Conservation (phyloP, 1,140 invertebrate species). For the Sitophilus oryzae region DNA sequence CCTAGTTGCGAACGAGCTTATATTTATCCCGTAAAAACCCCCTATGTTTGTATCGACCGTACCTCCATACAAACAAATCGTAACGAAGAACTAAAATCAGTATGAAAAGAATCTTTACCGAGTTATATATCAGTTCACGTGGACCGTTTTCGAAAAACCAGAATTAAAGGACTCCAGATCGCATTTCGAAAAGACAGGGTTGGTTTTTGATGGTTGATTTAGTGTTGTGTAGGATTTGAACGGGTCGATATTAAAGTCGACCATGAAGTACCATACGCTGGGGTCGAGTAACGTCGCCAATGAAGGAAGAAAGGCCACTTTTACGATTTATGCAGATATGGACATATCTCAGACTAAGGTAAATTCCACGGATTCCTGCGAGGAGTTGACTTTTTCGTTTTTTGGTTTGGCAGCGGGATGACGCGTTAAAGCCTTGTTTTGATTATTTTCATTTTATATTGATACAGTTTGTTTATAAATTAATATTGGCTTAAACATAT, state of each 20-base stretch:
- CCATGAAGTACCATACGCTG: slow-evolving; percentile 52
- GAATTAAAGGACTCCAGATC: too few relatives aligned
- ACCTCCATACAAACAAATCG: background rate
- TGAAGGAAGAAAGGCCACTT: slow-evolving; percentile 50
- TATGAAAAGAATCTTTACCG: too few relatives aligned
- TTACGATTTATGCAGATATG: slow-evolving; percentile 48
- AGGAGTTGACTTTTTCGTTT: too few relatives aligned
- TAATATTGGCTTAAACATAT: too few relatives aligned
- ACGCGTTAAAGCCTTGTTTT: too few relatives aligned
- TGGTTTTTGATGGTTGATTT: background rate
- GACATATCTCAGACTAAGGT: slow-evolving; percentile 39
- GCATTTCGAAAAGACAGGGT: too few relatives aligned
- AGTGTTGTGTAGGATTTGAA: too few relatives aligned
- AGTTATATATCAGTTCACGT: too few relatives aligned
- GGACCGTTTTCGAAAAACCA: background rate
- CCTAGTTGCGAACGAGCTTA: background rate
- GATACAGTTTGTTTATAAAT: too few relatives aligned
- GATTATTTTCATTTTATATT: too few relatives aligned
- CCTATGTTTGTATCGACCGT: background rate
- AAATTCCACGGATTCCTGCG: slow-evolving; percentile 14
- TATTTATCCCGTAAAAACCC: background rate
- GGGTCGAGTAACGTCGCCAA: slow-evolving; percentile 47
- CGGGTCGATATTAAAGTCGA: background rate
- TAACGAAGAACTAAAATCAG: too few relatives aligned
- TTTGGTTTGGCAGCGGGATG: too few relatives aligned